Evolutionary conservation across 2,888 invertebrate species (phyloP).

Genomic region (Anthophora plumipes): DNA sequence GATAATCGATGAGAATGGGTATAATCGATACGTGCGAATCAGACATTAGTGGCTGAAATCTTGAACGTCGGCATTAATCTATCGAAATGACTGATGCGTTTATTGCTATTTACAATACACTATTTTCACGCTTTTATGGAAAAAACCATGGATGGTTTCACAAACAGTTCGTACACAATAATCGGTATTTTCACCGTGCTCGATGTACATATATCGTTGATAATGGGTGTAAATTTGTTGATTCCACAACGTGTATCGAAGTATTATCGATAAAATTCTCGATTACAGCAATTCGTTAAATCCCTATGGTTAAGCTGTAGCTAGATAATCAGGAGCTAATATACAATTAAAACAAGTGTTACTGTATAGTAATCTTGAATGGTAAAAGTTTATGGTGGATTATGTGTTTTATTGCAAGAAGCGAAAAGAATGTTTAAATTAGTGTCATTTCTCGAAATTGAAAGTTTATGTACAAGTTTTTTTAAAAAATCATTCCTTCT

Average conservation of each 20-base stretch:
- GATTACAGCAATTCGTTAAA: slow-evolving; percentile 37
- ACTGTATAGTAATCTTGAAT: neutral
- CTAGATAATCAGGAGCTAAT: slow-evolving; percentile 9
- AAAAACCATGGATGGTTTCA: neutral
- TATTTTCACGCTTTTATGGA: neutral
- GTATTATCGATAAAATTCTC: slow-evolving; percentile 44
- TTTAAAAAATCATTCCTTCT: neutral
- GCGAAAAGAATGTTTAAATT: no score
- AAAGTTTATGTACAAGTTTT: neutral
- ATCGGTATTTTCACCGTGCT: neutral
- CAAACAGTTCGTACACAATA: neutral
- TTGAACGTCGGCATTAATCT: slow-evolving; percentile 4
- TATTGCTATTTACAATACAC: neutral
- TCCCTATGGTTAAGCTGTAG: slow-evolving; percentile 10
- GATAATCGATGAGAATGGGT: neutral
- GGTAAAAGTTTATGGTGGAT: neutral
- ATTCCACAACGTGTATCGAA: neutral
- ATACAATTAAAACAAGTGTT: neutral
- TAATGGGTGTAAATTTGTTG: slow-evolving; percentile 25
- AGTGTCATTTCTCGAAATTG: neutral
- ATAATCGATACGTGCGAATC: neutral
- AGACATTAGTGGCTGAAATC: slow-evolving; percentile 5
- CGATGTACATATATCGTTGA: slow-evolving; percentile 42
- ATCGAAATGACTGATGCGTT: neutral
- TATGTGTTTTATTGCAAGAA: neutral